Percentiles rank a stretch among this genome's conserved stretches.
Evolutionary conservation across 2,797 vertebrate genomes (phyloP).

Genomic region (Glossophaga mutica): DNA sequence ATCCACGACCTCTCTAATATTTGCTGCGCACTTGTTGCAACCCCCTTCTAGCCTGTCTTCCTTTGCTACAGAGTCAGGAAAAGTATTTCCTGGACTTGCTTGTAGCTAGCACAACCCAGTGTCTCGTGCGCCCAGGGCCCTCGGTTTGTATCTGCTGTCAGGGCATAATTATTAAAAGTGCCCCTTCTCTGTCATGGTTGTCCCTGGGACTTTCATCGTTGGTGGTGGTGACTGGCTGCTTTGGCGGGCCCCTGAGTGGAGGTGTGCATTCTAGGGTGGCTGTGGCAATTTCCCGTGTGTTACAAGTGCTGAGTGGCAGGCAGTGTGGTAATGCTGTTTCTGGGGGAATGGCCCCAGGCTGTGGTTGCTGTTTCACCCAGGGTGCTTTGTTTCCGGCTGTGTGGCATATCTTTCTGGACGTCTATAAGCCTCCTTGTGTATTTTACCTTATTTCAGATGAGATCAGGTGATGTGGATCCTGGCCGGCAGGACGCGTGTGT

Average conservation of each 20-base stretch:
- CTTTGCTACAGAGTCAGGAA: neutral
- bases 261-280: neutral
- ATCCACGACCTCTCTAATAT: neutral
- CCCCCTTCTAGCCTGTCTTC: neutral
- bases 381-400: neutral
- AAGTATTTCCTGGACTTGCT: neutral
- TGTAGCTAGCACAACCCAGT: neutral
- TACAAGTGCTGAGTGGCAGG: neutral
- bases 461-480: too few species aligned
- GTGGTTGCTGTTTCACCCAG: neutral
- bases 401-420: neutral
- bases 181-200: neutral
- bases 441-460: neutral
- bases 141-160: neutral
- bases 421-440: neutral
- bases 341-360: neutral
- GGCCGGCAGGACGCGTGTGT: too few species aligned
- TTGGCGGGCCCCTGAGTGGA: neutral
- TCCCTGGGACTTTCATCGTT: neutral
- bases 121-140: neutral
- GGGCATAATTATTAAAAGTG: neutral
- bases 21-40: neutral
- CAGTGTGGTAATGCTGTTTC: neutral
- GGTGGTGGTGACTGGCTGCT: neutral
- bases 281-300: neutral